Base-by-base conservation (phyloP, 1,140 invertebrate species). In the Heliconius melpomene region DNA sequence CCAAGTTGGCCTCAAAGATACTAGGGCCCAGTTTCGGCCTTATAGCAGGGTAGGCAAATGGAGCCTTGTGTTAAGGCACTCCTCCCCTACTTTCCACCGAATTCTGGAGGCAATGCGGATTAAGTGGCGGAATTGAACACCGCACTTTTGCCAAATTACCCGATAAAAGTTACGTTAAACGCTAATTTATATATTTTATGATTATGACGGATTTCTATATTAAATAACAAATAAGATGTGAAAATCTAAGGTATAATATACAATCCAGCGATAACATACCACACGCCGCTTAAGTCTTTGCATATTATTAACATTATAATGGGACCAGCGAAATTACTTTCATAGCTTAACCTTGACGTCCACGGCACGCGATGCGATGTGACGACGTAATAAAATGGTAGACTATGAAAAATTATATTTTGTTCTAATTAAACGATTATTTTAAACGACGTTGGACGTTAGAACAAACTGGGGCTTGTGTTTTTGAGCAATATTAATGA, bases 241-340 rank as follows among this genome's bases (percentile, higher is more conserved):
- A 36, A 36, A 36, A 36, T 36, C 26, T 29, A n/a, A 26, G 20
- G 7, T n/a, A 60, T 60, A 60, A 60, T 60, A 60, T 60, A 60
- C 23, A 60, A 66, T 66, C 2, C 60, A 6, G 11, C 60, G 26
- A 66, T 66, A 66, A 66, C 6, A 26, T 50, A 20, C 36, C 75
- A 71, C n/a, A 77, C 60, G 60, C 3, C 16, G 38, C 38, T 70
- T 26, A 20, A 50, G 13, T 36, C 66, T 75, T 75, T 71, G 60
- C 75, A 77, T 70, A 57, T 52, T 60, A 77, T 71, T 77, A 77
- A 77, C 60, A 36, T 60, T 77, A 77, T 70, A 40, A 71, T 66
- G 29, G 40, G 29, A n/a, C 66, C 26, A 32, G 38, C 26, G 36
- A 72, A 72, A 77, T 20, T 46, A 36, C 66, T 70, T 50, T 70